A percentile compares a stretch with the other conserved stretches of the same genome.
Evolutionary conservation across 1,140 invertebrate species (phyloP).

Genomic region (Pollicipes pollicipes): DNA sequence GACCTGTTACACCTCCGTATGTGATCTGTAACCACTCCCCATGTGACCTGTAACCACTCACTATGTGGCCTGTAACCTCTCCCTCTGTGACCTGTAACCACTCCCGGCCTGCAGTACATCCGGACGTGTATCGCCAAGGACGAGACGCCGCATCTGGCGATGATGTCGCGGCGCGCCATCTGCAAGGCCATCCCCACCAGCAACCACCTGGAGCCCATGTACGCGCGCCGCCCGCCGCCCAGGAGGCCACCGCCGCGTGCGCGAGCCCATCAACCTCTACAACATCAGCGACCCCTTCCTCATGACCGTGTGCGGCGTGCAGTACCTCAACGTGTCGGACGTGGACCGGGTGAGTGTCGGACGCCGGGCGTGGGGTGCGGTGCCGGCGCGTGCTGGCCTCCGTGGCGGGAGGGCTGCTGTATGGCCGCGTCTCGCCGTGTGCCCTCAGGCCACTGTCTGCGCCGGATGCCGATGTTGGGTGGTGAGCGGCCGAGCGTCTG

Average conservation of each 20-base stretch:
- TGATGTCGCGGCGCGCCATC: slow-evolving; percentile 31
- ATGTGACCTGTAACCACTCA: no score
- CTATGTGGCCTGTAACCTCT: no score
- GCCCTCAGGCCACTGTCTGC: no score
- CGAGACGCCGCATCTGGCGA: slow-evolving; percentile 33
- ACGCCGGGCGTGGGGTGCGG: slow-evolving; percentile 10
- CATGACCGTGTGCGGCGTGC: slow-evolving; percentile 18
- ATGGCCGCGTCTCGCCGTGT: no score
- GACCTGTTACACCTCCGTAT: no score
- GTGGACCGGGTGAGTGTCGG: slow-evolving; percentile 3
- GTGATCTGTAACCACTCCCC: no score
- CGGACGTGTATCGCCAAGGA: slow-evolving; percentile 29
- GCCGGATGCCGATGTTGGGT: no score
- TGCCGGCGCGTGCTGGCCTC: slow-evolving; percentile 26
- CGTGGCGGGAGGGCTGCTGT: no score
- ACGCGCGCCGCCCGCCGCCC: slow-evolving; percentile 24
- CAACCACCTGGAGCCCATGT: slow-evolving; percentile 29
- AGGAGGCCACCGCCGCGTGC: slow-evolving; percentile 4
- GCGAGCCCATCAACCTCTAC: slow-evolving; percentile 8
- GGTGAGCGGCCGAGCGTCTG: no score
- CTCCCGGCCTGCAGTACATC: slow-evolving; percentile 30
- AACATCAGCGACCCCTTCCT: slow-evolving; percentile 22
- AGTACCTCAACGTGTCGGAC: neutral
- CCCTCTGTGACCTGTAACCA: no score
- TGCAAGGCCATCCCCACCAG: slow-evolving; percentile 26